Evolutionary conservation across 2,888 invertebrate genomes (phyloP), one percentile per base, ranked within the genome.

Genomic region (Saturnia japonica): DNA sequence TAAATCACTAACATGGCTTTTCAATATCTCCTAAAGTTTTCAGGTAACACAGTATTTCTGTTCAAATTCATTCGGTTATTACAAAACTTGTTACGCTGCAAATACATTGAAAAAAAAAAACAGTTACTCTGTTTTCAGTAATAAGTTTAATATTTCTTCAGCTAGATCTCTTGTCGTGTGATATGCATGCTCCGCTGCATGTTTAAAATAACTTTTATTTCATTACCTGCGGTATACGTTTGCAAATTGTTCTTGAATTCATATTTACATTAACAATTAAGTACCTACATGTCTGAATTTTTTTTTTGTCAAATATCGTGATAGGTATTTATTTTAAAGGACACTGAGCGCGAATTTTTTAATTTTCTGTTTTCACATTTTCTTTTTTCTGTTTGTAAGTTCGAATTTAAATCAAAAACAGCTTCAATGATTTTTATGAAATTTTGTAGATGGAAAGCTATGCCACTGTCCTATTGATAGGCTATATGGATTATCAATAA

Each of bases 1-100:
- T 64, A 40, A 64, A 40, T 64, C 3, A 64, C 40, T 40, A 64
- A 64, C n/a, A 64, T 64, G 2, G 14, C 9, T 6, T 40, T n/a
- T 64, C 34, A 40, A n/a, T 64, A n/a, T 64, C 8, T 40, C 64
- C 1, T 64, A 40, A 64, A 64, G n/a, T 64, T 40, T 60, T 16
- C 40, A 40, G 9, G 64, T 40, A 40, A 40, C 14, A 40, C n/a
- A 28, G 57, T 28, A 28, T 60, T 60, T 54, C 8, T 51, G 11
- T 22, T 22, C 1, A 14, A 28, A 14, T 60, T 60, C 14, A 28
- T 60, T 22, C 14, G 12, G 25, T 28, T 60, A 25, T 28, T 25
- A 25, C 57, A 12, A 12, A 60, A 60, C 57, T 25, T 25, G 14
- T 60, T 60, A n/a, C 22, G 19, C 47, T 47, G 19, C 19, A 47